phyloP scores from a whole-genome alignment of 2,888 invertebrate species.

The Pollenia griseotomentosa region DNA sequence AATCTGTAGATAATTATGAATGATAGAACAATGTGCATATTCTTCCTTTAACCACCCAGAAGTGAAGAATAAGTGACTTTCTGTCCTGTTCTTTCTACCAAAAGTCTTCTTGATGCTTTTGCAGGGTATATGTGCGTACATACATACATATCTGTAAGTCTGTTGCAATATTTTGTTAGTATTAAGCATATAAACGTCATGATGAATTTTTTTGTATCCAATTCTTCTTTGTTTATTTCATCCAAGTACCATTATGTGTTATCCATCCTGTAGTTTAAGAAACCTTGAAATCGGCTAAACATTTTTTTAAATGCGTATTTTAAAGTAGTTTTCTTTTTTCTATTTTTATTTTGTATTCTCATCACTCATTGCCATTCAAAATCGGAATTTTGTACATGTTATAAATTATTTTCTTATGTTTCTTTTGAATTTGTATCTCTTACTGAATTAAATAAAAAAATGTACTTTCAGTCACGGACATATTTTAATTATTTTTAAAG shows the following conservation, averaged over 20 bases:
- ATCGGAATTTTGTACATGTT: not conserved
- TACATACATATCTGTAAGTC: not conserved
- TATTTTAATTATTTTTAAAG: no score
- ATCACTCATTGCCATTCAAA: conserved; percentile 24
- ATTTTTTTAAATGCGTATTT: conserved; percentile 12
- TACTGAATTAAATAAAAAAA: no score
- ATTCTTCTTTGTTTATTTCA: not conserved
- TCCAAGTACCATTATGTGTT: conserved; percentile 35
- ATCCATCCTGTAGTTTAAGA: conserved; percentile 48
- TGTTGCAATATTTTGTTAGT: conserved; percentile 6
- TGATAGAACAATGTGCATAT: no score
- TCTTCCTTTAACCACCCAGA: no score
- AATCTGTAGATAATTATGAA: no score
- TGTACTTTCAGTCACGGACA: no score
- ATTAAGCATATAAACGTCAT: not conserved
- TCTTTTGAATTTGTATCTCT: not conserved
- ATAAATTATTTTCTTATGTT: not conserved
- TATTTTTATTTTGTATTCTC: not conserved
- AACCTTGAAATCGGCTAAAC: conserved; percentile 49
- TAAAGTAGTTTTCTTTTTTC: not conserved
- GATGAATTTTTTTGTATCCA: conserved; percentile 4
- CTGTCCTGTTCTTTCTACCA: no score
- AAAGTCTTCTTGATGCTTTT: no score
- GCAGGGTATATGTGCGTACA: not conserved
- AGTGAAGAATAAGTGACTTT: no score